Evolutionary conservation across 2,113 vertebrate species (phyloP).

Genomic region (Peromyscus leucopus): DNA sequence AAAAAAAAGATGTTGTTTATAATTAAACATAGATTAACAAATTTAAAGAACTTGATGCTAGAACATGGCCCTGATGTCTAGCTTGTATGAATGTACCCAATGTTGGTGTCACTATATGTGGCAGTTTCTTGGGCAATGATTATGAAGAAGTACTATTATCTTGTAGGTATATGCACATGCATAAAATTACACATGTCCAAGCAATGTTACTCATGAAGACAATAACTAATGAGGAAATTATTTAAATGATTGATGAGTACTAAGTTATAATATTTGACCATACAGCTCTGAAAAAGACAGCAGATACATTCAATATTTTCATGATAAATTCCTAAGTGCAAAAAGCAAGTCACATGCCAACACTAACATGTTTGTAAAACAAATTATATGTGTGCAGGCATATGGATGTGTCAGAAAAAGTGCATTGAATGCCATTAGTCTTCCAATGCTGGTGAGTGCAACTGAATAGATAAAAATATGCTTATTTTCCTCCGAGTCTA

Average conservation of each 20-base stretch:
- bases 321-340: neutral
- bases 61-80: neutral
- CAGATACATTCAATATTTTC: neutral
- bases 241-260: neutral
- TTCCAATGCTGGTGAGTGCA: neutral
- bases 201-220: neutral
- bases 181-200: neutral
- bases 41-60: neutral
- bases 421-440: neutral
- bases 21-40: neutral
- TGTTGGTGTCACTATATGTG: neutral
- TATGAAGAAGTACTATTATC: neutral
- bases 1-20: neutral
- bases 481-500: neutral
- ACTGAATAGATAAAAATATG: neutral
- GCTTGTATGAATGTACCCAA: neutral
- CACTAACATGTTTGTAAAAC: neutral
- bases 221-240: neutral
- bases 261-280: neutral
- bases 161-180: neutral
- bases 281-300: neutral
- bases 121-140: neutral
- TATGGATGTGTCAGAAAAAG: neutral
- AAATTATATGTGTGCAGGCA: accelerated
- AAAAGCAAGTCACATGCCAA: neutral